Conservation (phyloP, 37 sponge, comb jelly and placozoan genomes). For the Theonella swinhoei region DNA sequence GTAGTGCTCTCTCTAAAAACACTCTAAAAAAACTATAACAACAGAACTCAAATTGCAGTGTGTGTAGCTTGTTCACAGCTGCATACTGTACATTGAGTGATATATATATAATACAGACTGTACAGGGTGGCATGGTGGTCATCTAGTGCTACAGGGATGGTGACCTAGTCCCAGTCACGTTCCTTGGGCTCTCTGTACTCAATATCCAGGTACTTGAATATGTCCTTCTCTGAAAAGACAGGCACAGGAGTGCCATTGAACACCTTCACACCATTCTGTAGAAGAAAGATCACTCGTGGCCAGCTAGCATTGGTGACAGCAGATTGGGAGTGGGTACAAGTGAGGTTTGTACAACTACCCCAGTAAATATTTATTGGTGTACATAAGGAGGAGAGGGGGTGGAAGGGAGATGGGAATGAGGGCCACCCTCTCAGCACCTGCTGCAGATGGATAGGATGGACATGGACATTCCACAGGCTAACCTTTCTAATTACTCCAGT, state of each 20-base stretch:
- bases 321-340: not conserved
- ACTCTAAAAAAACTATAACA: not conserved
- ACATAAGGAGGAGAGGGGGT: not conserved
- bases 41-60: no score
- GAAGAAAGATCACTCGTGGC: not conserved
- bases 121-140: not conserved
- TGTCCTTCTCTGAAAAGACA: conserved; percentile 74
- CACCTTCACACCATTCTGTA: conserved; percentile 67
- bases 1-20: not conserved
- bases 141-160: not conserved
- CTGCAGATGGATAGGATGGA: no score
- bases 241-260: conserved; percentile 82
- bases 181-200: conserved; percentile 78
- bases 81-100: not conserved
- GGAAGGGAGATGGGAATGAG: not conserved
- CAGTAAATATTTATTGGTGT: not conserved
- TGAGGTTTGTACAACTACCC: not conserved
- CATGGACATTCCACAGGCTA: not conserved
- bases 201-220: conserved; percentile 68
- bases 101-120: no score
- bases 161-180: conserved; percentile 64
- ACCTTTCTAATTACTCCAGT: conserved; percentile 83
- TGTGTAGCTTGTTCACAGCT: not conserved
- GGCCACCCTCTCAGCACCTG: not conserved
- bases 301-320: not conserved